Evolutionary conservation across 2,888 invertebrate genomes (phyloP).

Genomic region (Parascotia fuliginaria): DNA sequence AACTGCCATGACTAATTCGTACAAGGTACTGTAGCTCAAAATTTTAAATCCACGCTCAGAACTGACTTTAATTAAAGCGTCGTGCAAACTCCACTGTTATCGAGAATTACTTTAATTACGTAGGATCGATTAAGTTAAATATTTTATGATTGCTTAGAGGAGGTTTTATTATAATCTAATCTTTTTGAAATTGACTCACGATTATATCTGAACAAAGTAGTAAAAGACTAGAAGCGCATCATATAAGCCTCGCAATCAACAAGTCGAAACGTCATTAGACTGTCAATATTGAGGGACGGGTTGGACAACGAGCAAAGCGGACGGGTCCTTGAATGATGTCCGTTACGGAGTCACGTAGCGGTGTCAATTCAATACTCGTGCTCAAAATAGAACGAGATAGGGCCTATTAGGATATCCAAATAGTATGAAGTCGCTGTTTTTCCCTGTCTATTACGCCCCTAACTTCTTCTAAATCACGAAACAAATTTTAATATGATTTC

Average conservation of each 20-base stretch:
- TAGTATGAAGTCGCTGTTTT: no score
- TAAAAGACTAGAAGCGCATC: background rate
- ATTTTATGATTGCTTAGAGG: no score
- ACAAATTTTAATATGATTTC: no score
- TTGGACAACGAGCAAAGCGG: background rate
- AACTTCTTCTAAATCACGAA: no score
- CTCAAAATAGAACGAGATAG: no score
- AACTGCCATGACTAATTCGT: slow-evolving; percentile 46
- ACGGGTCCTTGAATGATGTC: background rate
- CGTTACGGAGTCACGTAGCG: background rate
- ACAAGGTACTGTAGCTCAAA: slow-evolving; percentile 22
- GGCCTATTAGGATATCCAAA: no score
- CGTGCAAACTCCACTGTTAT: background rate
- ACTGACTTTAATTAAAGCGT: slow-evolving; percentile 42
- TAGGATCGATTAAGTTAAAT: slow-evolving; percentile 9
- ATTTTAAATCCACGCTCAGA: slow-evolving; percentile 44
- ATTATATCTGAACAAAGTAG: background rate
- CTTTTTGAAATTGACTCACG: no score
- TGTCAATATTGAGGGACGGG: background rate
- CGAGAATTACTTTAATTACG: slow-evolving; percentile 15
- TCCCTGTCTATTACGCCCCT: no score
- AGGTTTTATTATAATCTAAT: no score
- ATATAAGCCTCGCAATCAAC: background rate
- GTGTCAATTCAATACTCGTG: background rate
- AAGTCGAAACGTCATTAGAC: background rate